Evolutionary conservation across 2,113 vertebrate species (phyloP).

Genomic region (Amblyopsis rosae): DNA sequence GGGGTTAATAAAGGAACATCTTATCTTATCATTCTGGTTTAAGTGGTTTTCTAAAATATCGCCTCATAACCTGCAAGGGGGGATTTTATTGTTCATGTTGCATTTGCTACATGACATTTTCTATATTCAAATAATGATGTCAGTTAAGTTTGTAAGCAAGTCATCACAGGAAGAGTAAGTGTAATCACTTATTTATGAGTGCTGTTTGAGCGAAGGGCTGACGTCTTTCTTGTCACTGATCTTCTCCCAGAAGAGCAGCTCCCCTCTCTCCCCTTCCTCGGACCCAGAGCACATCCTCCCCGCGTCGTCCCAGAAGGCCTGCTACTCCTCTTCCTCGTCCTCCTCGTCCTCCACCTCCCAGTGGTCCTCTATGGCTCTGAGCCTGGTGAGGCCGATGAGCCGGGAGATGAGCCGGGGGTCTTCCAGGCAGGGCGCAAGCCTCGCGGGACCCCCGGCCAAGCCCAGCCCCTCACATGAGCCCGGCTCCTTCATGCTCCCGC

Average conservation of each 20-base stretch:
- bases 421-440: conserved; percentile 53
- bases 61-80: too few species aligned
- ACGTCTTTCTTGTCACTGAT: conserved; percentile 1
- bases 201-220: conserved; percentile 1
- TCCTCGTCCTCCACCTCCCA: conserved; percentile 62
- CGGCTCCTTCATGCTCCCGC: conserved; percentile 59
- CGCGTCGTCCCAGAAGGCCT: conserved; percentile 63
- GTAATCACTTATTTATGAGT: too few species aligned
- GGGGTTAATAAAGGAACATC: too few species aligned
- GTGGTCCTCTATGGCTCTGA: conserved; percentile 72
- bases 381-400: conserved; percentile 63
- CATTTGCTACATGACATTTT: too few species aligned
- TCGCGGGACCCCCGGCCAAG: conserved; percentile 31
- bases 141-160: too few species aligned
- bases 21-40: too few species aligned
- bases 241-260: conserved; percentile 59
- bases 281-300: conserved; percentile 50
- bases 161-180: too few species aligned
- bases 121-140: too few species aligned
- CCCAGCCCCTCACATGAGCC: conserved; percentile 46
- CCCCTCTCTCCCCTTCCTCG: conserved; percentile 33
- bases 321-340: conserved; percentile 51
- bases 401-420: conserved; percentile 50
- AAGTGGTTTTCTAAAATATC: too few species aligned
- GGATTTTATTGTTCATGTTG: too few species aligned